These are phyloP conservation scores for Pholis gunnellus DNA, from an alignment of 2,113 vertebrate species.

Conservation along the genomic window DNA sequence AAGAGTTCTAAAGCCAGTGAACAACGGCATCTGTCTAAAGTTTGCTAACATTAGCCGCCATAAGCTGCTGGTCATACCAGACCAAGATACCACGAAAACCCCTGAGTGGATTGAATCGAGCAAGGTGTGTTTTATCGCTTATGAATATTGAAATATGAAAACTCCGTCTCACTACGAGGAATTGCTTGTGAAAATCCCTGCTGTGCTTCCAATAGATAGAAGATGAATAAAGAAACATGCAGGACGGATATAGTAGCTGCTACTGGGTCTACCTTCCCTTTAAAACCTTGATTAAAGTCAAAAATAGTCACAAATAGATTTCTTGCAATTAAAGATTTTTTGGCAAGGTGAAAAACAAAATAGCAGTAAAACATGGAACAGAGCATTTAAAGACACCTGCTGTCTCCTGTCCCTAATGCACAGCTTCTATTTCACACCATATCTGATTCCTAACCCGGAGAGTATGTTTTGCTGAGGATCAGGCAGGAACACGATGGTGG, in stretches of 20 bases:
- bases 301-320: background rate
- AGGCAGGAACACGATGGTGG: background rate
- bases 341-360: conserved; percentile 15
- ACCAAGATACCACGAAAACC: too few species aligned
- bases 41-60: too few species aligned
- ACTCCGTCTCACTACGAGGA: background rate
- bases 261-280: background rate
- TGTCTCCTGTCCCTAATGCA: conserved; percentile 27
- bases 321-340: background rate
- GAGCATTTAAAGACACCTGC: conserved; percentile 25
- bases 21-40: too few species aligned
- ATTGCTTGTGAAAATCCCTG: background rate
- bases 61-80: too few species aligned
- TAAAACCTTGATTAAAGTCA: background rate
- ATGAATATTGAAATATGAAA: too few species aligned
- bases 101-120: too few species aligned
- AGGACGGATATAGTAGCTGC: background rate
- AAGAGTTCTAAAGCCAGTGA: too few species aligned
- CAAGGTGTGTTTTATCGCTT: too few species aligned
- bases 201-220: too few species aligned
- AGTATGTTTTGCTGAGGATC: background rate
- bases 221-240: background rate
- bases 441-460: conserved; percentile 1
- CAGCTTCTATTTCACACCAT: conserved; percentile 16
- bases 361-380: background rate